Evolutionary conservation across 2,888 invertebrate genomes (phyloP), one percentile per base, ranked within the genome.

Genomic region (Margaritifera margaritifera): DNA sequence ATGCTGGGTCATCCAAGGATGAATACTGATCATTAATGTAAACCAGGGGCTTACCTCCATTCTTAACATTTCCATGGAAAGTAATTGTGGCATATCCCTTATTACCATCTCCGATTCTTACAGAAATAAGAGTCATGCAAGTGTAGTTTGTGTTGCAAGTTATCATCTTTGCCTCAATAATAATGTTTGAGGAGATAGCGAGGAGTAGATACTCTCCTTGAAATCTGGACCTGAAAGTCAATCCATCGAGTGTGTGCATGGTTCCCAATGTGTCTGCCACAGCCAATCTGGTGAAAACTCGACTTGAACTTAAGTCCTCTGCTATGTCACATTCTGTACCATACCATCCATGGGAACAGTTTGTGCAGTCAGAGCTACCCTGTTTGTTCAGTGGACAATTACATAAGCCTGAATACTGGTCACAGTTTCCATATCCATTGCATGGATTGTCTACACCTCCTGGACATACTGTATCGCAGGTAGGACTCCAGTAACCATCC

Each of bases 351-450:
- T 62, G 27, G 2, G 81, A 69, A 64, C 85, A 85, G 3, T 66
- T 58, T 18, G 77, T 74, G 61, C 85, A 85, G 57, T 79, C 77
- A 58, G 62, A 54, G 20, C 72, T 62, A 15, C 73, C 78, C 58
- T 67, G 66, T 31, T 72, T 77, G 66, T 81, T 79, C 22, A 82
- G 20, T 53, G 82, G 83, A 69, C 84, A 85, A 22, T 71, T 27
- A 69, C 84, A 85, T 27, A n/a, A 24, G 8, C 84, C 84, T 4
- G 69, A 76, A 19, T 61, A 50, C 19, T 65, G 58, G 64, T 83
- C 75, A 69, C 84, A 84, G 53, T 77, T 75, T 24, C 83, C 84
- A 61, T 75, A 78, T 5, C 83, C 83, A 18, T 77, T 76, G 62
- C 84, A 84, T 24, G 82, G 80, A 51, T 70, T 71, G 4, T 20